Base-by-base conservation (phyloP, 2,797 vertebrate species). In the Zalophus californianus region DNA sequence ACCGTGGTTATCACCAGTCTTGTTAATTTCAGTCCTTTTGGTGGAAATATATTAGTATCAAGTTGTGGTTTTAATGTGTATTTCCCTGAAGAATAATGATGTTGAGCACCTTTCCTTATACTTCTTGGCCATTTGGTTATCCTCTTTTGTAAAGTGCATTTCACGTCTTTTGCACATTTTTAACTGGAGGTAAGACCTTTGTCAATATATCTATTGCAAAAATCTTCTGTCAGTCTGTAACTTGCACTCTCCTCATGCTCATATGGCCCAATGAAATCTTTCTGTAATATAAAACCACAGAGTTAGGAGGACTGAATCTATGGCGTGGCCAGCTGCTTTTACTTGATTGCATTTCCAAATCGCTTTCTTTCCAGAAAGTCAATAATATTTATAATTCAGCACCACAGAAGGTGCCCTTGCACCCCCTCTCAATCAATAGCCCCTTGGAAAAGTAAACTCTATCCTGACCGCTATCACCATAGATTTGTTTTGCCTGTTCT, bases 391-490 rank as follows among this genome's bases (percentile, higher is more conserved):
- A 94, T 90, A 87, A 54, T 93, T 94, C 80, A 96, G 73, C 75
- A 95, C 79, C 91, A 62, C 79, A 68, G 95, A 98, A 94, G 94
- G 91, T 96, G 91, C 91, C 94, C 91, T 91, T 95, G 89, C 38
- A n/a, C 16, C 54, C 25, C 9, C 32, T 79, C 83, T 85, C 64
- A 83, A 54, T 96, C 96, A 70, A 94, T 96, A 95, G 2, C 27
- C 35, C 29, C 16, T 54, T 5, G 7, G 64, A 64, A 86, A 91
- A 89, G 89, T 77, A 92, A 97, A 70, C 70, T 83, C 68, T 91
- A 44, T 79, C 60, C 91, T 86, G 58, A 91, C 75, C 68, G 86
- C 58, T 52, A 1, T 21, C 32, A 38, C 62, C 32, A 79, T 11
- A 48, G 44, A n/a, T 80, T 78, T 56, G 66, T 72, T 84, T 86